Base-by-base conservation (phyloP, 2,888 invertebrate genomes). In the Acanthoscelides obtectus region DNA sequence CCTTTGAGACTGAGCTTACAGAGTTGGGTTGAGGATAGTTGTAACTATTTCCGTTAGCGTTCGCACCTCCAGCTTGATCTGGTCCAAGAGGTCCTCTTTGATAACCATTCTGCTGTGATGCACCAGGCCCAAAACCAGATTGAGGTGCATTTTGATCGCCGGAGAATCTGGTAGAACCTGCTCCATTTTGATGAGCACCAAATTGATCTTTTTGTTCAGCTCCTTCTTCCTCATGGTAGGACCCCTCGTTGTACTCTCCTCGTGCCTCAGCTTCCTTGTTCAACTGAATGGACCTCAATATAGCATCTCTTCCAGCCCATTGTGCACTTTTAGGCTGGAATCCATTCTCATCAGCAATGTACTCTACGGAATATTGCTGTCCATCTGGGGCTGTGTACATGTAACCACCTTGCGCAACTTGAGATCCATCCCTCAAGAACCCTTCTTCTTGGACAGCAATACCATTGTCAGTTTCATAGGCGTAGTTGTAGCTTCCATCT, bases 331-430 rank as follows among this genome's bases (percentile, higher is more conserved):
- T 82, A 0, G 89, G 86, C 64, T 86, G 85, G 84, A 88, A 89
- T 20, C 89, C 89, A 67, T 88, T 83, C 79, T 88, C 89, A 74
- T 89, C 89, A 73, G 89, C 89, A 0, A 85, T 86, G 79, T 89
- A 89, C 20, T 72, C 72, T 6, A 74, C 63, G 5, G 68, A 45
- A 65, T 79, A 74, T 22, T 77, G 77, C 74, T 80, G 78, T 2
- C 82, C 82, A 75, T 82, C 81, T 0, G 81, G 81, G 5, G 81
- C 78, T 5, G 81, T 82, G 75, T 80, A 82, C 0, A 78, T 78
- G 76, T 73, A 81, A 20, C 73, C 71, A 2, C 74, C 74, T 22
- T 66, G 77, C 1, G 75, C 75, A 22, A 77, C 77, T 67, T 78
- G 76, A 4, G 77, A 79, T 64, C 74, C 63, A 63, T 67, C 66